Percentiles rank a stretch among this genome's conserved stretches.
Evolutionary conservation across 1,140 invertebrate genomes (phyloP).

Genomic region (Spodoptera frugiperda): DNA sequence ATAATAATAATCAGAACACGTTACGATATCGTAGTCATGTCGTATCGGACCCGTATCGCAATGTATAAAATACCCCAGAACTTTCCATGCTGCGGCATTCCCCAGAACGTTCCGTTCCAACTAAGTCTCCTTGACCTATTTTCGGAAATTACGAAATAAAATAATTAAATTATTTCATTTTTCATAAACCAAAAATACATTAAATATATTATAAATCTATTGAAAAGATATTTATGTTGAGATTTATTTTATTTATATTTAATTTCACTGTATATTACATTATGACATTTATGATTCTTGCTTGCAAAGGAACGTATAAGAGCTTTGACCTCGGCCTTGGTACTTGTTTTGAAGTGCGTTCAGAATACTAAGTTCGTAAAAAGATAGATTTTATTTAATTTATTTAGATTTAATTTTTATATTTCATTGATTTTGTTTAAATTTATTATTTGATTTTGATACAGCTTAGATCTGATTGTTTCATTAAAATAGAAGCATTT

Average conservation of each 20-base stretch:
- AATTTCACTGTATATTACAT: not conserved
- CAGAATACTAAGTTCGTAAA: not conserved
- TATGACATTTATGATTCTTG: not conserved
- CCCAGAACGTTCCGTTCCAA: not conserved
- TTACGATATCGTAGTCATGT: too few species aligned
- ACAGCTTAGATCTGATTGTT: too few species aligned
- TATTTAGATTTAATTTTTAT: too few species aligned
- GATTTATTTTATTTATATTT: not conserved
- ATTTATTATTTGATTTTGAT: too few species aligned
- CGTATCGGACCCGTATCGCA: too few species aligned
- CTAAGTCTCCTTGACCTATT: not conserved
- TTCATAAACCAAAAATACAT: too few species aligned
- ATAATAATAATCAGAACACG: too few species aligned
- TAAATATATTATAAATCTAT: too few species aligned
- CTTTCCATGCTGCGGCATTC: slow-evolving; percentile 7
- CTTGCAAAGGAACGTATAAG: not conserved
- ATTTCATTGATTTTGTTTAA: too few species aligned
- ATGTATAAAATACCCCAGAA: too few species aligned
- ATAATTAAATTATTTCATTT: too few species aligned
- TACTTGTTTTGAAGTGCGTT: slow-evolving; percentile 3
- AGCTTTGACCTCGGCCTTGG: not conserved
- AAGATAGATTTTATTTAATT: not conserved
- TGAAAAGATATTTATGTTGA: not conserved
- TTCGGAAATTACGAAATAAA: not conserved
- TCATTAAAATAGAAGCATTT: too few species aligned